Base-by-base conservation (phyloP, 2,113 vertebrate species). In the Galeopterus variegatus region DNA sequence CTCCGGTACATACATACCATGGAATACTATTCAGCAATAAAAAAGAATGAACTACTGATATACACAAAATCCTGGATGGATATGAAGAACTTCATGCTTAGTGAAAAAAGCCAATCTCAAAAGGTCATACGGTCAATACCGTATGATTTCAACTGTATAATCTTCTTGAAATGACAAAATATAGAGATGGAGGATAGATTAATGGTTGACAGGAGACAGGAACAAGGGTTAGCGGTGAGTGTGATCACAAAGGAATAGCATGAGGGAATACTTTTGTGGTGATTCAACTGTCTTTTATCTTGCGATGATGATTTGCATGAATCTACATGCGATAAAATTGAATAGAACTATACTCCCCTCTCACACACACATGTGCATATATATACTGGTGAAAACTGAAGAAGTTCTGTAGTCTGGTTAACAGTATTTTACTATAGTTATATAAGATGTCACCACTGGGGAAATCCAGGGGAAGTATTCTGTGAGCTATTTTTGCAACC, bases 151-250 rank as follows among this genome's bases (percentile, higher is more conserved):
- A 69, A 36, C 92, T 92, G 76, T 41, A 45, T 60, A 81, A 89
- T 3, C 15, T 33, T 91, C 28, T 50, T 93, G 75, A 96, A 90
- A 87, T 93, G 24, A 86, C n/a, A 93, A 79, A 85, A 90, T 50
- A 69, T 73, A 52, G 41, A 90, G 48, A 41, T 76, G 15, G 50
- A 72, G 26, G 76, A 64, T 72, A 92, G 70, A 69, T 72, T 65
- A 60, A 52, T 64, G 60, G 77, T 89, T 80, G 18, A 17, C 23
- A 54, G 62, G 52, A 33, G 33, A 84, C 19, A 60, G 26, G 13
- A 36, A n/a, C 13, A 54, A 33, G 50, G 4, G 7, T 62, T 54
- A 90, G 17, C 2, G 26, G 31, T 58, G 11, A 21, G 21, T 58
- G 12, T 73, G 64, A 92, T 19, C 77, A 19, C 76, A 56, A 72